These are phyloP conservation scores for Ammodytes marinus DNA, from an alignment of 2,113 vertebrate species.

Conservation along the genomic window DNA sequence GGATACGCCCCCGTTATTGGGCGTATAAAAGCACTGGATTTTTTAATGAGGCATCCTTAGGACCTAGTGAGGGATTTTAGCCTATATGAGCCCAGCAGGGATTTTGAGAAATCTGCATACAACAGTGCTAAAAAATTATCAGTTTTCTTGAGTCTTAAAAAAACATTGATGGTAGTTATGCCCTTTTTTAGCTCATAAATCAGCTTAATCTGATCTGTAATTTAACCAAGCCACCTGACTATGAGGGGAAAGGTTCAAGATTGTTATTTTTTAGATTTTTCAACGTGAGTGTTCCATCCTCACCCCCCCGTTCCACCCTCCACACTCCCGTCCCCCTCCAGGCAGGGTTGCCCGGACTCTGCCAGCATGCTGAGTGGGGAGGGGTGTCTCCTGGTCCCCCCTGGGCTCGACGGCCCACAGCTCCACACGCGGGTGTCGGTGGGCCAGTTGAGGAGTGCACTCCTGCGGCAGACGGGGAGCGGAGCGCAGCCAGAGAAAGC, in stretches of 20 bases:
- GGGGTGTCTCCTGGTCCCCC: slow-evolving; percentile 18
- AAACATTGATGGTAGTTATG: too few relatives aligned
- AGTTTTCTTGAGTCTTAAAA: too few relatives aligned
- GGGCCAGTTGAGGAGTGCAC: slow-evolving; percentile 79
- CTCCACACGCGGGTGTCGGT: slow-evolving; percentile 85
- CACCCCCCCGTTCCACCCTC: slow-evolving; percentile 31
- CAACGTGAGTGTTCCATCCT: slow-evolving; percentile 13
- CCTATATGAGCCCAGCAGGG: too few relatives aligned
- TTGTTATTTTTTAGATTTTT: slow-evolving; percentile 16
- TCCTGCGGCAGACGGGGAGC: slow-evolving; percentile 79
- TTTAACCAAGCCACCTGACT: too few relatives aligned
- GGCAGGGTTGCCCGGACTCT: slow-evolving; percentile 74
- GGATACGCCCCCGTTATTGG: too few relatives aligned
- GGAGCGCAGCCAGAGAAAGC: slow-evolving; percentile 68
- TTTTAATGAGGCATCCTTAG: too few relatives aligned
- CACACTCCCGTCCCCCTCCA: slow-evolving; percentile 67
- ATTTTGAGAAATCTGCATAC: too few relatives aligned
- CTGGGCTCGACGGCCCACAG: slow-evolving; percentile 57
- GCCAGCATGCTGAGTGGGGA: slow-evolving; percentile 60
- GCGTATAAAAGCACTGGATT: too few relatives aligned
- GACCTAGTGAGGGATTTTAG: too few relatives aligned
- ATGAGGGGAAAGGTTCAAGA: not conserved
- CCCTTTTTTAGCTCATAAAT: too few relatives aligned
- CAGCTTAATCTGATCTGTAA: too few relatives aligned
- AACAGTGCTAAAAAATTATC: too few relatives aligned